Evolutionary conservation across 2,113 vertebrate species (phyloP).

Genomic region (Gymnorhina tibicen): DNA sequence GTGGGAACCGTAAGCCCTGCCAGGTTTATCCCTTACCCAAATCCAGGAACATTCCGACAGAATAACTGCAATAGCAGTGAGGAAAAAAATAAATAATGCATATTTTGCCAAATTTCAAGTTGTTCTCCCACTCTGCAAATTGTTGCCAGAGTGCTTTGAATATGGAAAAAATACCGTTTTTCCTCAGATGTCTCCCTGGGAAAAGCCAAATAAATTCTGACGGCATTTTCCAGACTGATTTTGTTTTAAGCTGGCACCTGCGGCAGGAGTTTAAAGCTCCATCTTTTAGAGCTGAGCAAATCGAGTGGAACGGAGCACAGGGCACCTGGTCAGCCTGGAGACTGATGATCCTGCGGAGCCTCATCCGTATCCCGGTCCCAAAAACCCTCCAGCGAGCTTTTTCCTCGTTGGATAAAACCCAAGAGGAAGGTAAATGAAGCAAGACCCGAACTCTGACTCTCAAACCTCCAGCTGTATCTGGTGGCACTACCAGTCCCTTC

Average conservation of each 20-base stretch:
- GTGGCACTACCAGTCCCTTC: not conserved
- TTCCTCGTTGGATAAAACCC: not conserved
- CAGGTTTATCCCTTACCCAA: not conserved
- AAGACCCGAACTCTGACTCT: not conserved
- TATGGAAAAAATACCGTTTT: not conserved
- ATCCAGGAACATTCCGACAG: not conserved
- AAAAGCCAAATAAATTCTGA: not conserved
- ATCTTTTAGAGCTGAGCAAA: not conserved
- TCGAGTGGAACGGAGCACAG: not conserved
- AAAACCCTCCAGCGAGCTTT: not conserved
- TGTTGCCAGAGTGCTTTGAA: not conserved
- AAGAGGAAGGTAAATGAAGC: not conserved
- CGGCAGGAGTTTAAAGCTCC: not conserved
- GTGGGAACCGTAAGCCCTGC: not conserved
- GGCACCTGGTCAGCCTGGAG: not conserved
- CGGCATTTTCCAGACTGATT: not conserved
- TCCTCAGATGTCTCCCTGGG: not conserved
- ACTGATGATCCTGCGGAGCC: fast-evolving
- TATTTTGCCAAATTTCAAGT: not conserved
- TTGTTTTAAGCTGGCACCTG: not conserved
- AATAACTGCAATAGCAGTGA: not conserved
- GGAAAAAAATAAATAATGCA: not conserved
- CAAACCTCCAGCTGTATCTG: not conserved
- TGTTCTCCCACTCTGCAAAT: not conserved
- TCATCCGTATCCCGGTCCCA: not conserved